Conservation (phyloP, 2,888 invertebrate species). For the Himalopsyche anomala region DNA sequence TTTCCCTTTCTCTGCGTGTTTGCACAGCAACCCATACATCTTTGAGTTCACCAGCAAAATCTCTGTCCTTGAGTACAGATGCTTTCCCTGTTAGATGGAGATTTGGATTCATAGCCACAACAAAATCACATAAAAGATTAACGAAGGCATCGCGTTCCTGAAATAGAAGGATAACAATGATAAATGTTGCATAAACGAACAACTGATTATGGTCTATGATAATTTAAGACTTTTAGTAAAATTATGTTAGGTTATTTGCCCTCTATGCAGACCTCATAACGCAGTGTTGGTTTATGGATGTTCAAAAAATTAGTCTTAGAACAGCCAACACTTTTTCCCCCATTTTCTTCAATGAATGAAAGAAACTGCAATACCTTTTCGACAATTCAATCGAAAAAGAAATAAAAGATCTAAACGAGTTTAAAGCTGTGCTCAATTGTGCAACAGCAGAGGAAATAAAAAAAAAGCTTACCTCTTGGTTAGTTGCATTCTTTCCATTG, state of each 20-base stretch:
- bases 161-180: constrained; percentile 64
- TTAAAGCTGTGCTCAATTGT: too few relatives aligned
- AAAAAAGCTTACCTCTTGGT: constrained; percentile 76
- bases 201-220: too few relatives aligned
- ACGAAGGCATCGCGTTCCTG: constrained; percentile 82
- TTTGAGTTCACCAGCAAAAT: constrained; percentile 84
- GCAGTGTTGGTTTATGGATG: too few relatives aligned
- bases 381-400: too few relatives aligned
- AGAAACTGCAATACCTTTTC: too few relatives aligned
- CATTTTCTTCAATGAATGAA: too few relatives aligned
- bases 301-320: too few relatives aligned
- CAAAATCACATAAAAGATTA: constrained; percentile 83
- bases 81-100: constrained; percentile 78
- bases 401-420: too few relatives aligned
- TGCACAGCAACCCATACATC: constrained; percentile 86
- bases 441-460: neutral
- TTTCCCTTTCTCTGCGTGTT: constrained; percentile 77
- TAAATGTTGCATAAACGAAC: too few relatives aligned
- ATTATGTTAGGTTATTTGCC: too few relatives aligned
- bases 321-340: too few relatives aligned
- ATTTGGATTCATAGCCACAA: constrained; percentile 84
- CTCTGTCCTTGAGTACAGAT: constrained; percentile 81
- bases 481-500: constrained; percentile 82
- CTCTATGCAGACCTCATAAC: too few relatives aligned
- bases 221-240: neutral